A percentile compares a stretch with the other conserved stretches of the same genome.
phyloP scores from a whole-genome alignment of 2,113 vertebrate species.

The Nipponia nippon region DNA sequence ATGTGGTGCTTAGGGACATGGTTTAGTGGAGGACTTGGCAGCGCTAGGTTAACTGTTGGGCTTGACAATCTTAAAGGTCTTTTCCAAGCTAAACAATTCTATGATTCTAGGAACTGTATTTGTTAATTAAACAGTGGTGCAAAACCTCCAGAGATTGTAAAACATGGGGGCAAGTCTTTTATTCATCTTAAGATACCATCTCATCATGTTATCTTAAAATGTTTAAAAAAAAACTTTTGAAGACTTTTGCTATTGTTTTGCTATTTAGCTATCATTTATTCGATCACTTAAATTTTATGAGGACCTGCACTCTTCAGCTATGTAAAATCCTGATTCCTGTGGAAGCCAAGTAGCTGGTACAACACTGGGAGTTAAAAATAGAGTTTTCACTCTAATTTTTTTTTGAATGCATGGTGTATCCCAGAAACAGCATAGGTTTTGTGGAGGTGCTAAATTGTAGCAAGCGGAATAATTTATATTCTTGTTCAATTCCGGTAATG shows the following conservation, averaged over 20 bases:
- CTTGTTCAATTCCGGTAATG: constrained; percentile 63
- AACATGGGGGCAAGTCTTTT: background rate
- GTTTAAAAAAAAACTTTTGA: background rate
- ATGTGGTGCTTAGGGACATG: too few relatives aligned
- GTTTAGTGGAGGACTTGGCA: too few relatives aligned
- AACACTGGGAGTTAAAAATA: background rate
- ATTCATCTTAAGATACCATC: background rate
- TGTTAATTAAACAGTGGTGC: background rate
- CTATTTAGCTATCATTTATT: background rate
- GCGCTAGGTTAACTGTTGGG: too few relatives aligned
- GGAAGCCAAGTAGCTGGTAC: background rate
- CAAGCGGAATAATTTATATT: constrained; percentile 34
- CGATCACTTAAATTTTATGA: background rate
- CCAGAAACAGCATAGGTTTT: background rate
- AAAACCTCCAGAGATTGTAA: background rate
- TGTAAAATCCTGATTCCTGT: background rate
- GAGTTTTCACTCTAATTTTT: background rate
- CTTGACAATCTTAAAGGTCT: too few relatives aligned
- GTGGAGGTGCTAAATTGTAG: background rate
- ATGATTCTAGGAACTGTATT: background rate
- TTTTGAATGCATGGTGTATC: background rate
- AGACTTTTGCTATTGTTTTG: background rate
- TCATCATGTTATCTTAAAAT: background rate
- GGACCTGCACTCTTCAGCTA: background rate
- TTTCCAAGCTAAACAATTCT: too few relatives aligned